Conservation (phyloP, 2,888 invertebrate species). For the Pasiphila rectangulata region DNA sequence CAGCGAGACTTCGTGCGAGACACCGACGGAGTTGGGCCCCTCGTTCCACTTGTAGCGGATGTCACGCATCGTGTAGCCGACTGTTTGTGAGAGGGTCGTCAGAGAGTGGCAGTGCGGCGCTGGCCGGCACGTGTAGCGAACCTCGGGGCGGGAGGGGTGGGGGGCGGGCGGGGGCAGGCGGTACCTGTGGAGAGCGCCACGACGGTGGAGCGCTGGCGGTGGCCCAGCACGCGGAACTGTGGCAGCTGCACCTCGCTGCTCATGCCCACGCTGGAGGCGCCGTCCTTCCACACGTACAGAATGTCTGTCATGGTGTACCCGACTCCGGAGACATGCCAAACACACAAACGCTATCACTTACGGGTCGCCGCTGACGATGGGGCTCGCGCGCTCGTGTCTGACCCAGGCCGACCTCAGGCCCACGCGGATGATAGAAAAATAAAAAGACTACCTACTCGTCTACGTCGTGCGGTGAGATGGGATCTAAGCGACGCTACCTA, state of each 20-base stretch:
- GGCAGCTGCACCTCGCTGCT: conserved; percentile 95
- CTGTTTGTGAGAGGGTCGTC: conserved; percentile 71
- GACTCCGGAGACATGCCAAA: conserved; percentile 83
- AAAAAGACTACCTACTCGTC: conserved; percentile 30
- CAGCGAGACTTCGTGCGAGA: conserved; percentile 94
- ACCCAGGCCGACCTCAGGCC: conserved; percentile 30
- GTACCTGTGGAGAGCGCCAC: conserved; percentile 95
- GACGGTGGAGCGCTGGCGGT: conserved; percentile 93
- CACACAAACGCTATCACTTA: conserved; percentile 64
- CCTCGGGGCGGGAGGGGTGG: conserved; percentile 28
- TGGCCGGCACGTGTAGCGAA: conserved; percentile 31
- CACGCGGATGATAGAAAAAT: conserved; percentile 36
- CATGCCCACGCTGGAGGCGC: conserved; percentile 93
- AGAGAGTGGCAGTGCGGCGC: conserved; percentile 7
- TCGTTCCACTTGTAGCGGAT: conserved; percentile 97
- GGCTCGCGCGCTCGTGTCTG: conserved; percentile 24
- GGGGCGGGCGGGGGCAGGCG: conserved; percentile 19
- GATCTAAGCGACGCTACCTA: conserved; percentile 14
- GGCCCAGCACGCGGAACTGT: conserved; percentile 96
- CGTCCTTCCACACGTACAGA: conserved; percentile 95
- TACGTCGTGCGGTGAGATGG: conserved; percentile 28
- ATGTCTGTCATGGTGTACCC: conserved; percentile 95
- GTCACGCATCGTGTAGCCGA: conserved; percentile 97
- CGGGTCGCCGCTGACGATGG: conserved; percentile 39
- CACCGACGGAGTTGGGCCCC: conserved; percentile 94